Conservation (phyloP, 2,113 vertebrate species). For the Triplophysa tibetana region DNA sequence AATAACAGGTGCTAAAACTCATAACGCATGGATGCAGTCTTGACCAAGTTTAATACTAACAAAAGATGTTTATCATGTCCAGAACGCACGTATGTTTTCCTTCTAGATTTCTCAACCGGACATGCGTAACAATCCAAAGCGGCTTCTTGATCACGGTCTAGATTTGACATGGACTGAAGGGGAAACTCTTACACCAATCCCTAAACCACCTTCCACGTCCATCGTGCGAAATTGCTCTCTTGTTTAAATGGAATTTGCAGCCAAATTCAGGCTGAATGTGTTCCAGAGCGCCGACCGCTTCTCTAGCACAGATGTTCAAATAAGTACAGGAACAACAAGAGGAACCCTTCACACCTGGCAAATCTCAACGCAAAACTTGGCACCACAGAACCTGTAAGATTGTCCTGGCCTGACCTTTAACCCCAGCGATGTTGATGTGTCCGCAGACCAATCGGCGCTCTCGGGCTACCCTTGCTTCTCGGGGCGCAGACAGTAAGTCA, state of each 20-base stretch:
- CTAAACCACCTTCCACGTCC: conserved; percentile 39
- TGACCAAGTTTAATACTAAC: no score
- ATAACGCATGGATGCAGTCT: no score
- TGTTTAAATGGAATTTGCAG: conserved; percentile 63
- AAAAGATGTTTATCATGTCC: no score
- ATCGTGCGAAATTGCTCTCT: conserved; percentile 54
- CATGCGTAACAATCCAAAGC: neutral
- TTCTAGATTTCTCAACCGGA: neutral
- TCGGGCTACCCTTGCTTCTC: conserved; percentile 83
- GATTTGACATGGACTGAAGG: conserved; percentile 4
- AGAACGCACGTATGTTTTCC: neutral
- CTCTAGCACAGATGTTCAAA: conserved; percentile 73
- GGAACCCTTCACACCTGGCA: conserved; percentile 76
- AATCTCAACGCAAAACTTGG: conserved; percentile 74
- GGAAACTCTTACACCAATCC: conserved; percentile 10
- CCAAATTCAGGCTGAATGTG: conserved; percentile 56
- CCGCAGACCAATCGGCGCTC: conserved; percentile 76
- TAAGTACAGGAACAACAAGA: conserved; percentile 74
- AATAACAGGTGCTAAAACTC: no score
- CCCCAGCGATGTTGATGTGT: conserved; percentile 75
- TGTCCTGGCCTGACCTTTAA: conserved; percentile 76
- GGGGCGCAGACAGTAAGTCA: conserved; percentile 87
- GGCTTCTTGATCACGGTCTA: conserved; percentile 49
- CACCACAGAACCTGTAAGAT: conserved; percentile 69
- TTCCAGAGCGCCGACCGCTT: conserved; percentile 60